These are phyloP conservation scores for Sebastes diaconus DNA, from an alignment of 2,797 vertebrate species.

Conservation along the genomic window DNA sequence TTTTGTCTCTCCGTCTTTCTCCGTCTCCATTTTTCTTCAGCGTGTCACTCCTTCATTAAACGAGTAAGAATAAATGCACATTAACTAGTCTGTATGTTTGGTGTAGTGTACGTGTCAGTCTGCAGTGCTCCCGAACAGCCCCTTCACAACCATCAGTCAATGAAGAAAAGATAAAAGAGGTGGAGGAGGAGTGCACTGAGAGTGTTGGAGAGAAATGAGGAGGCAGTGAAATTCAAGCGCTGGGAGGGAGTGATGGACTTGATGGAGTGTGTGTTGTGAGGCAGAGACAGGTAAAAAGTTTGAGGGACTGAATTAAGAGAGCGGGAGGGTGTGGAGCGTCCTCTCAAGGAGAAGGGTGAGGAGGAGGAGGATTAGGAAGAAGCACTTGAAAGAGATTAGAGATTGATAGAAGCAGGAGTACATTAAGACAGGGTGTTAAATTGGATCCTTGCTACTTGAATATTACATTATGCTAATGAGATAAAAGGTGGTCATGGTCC, in stretches of 20 bases:
- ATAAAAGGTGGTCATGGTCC: not conserved
- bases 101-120: conserved; percentile 7
- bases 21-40: not conserved
- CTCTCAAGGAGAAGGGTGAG: not conserved
- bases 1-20: conserved; percentile 2
- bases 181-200: conserved; percentile 9
- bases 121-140: conserved; percentile 7
- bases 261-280: conserved; percentile 34
- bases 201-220: conserved; percentile 31
- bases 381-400: conserved; percentile 1
- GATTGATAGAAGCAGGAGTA: not conserved
- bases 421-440: not conserved
- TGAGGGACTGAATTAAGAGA: conserved; percentile 17
- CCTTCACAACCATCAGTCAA: conserved; percentile 37
- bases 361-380: not conserved
- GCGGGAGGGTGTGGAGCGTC: not conserved
- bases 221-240: conserved; percentile 39
- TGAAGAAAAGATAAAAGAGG: conserved; percentile 48
- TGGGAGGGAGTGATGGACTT: conserved; percentile 31
- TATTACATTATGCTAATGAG: not conserved
- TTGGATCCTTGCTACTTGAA: not conserved
- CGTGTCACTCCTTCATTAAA: conserved; percentile 9
- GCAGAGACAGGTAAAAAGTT: conserved; percentile 41
- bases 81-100: not conserved
- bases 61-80: not conserved